Base-by-base conservation (phyloP, 1,140 invertebrate species). In the Uloborus diversus region DNA sequence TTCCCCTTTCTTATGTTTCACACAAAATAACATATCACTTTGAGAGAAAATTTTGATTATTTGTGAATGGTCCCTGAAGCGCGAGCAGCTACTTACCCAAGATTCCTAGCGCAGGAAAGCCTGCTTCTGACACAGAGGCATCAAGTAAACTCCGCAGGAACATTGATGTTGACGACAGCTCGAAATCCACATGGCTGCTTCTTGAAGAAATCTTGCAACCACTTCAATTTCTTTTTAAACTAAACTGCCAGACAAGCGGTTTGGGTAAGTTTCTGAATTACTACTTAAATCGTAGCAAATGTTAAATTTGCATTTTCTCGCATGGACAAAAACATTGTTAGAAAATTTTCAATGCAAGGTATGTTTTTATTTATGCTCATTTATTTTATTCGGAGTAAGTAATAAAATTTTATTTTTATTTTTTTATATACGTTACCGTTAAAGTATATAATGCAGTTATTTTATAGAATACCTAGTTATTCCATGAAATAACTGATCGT, bases 131-230 rank as follows among this genome's bases (percentile, higher is more conserved):
- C 64, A 68, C 14, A 17, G 27, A n/a, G 42, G 27, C 25, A n/a
- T 68, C 64, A 68, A n/a, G 25, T 68, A 49, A 68, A 68, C 64
- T 68, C 64, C 23, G 64, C 47, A 49, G 42, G 64, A 49, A 47
- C 64, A 27, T 17, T 49, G 57, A 14, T 68, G 37, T 51, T 68
- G 64, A 68, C 64, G 64, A 68, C 61, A 68, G 27, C 13, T 23
- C 7, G 4, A 13, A 27, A 17, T 68, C 64, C 64, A 68, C 64
- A 68, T 68, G 64, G 64, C 64, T 11, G 11, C 42, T 25, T 1
- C 2, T 25, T 56, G 9, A 20, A 13, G 51, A 20, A 56, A n/a
- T 20, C 20, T 13, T n/a, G n/a, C n/a, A n/a, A n/a, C n/a, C n/a
- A n/a, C n/a, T n/a, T n/a, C n/a, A n/a, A n/a, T n/a, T n/a, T n/a